Conservation (phyloP, 2,888 invertebrate species). For the Pollenia angustigena region DNA sequence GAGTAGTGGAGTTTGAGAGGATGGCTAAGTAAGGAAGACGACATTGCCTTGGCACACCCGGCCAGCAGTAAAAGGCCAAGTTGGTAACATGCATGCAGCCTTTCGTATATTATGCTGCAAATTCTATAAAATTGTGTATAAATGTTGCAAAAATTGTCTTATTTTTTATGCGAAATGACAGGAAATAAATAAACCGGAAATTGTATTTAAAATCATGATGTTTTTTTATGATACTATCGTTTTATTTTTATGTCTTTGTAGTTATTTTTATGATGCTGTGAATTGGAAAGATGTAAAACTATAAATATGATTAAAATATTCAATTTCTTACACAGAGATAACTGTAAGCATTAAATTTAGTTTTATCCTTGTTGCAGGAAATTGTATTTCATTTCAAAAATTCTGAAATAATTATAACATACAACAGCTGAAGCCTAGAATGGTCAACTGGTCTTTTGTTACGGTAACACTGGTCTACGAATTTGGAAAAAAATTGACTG, state of each 20-base stretch:
- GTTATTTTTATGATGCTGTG: constrained; percentile 26
- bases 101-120: constrained; percentile 11
- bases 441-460: too few relatives aligned
- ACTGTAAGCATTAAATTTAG: too few relatives aligned
- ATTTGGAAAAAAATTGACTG: too few relatives aligned
- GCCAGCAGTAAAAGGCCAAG: constrained; percentile 29
- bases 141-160: constrained; percentile 53
- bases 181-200: constrained; percentile 66
- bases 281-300: constrained; percentile 14
- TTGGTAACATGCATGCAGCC: constrained; percentile 6
- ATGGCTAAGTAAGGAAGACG: not conserved
- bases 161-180: constrained; percentile 40
- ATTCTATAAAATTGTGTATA: constrained; percentile 21
- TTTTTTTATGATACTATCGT: constrained; percentile 22
- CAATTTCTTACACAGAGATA: too few relatives aligned
- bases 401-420: too few relatives aligned
- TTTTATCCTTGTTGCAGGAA: too few relatives aligned
- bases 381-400: too few relatives aligned
- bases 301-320: not conserved
- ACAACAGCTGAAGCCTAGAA: too few relatives aligned
- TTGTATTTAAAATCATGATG: constrained; percentile 57
- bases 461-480: too few relatives aligned
- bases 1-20: not conserved
- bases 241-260: not conserved
- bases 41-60: constrained; percentile 25